A percentile compares a stretch with the other conserved stretches of the same genome.
These are phyloP conservation scores for Motacilla alba DNA, from an alignment of 2,113 vertebrate genomes.

Conservation along the genomic window DNA sequence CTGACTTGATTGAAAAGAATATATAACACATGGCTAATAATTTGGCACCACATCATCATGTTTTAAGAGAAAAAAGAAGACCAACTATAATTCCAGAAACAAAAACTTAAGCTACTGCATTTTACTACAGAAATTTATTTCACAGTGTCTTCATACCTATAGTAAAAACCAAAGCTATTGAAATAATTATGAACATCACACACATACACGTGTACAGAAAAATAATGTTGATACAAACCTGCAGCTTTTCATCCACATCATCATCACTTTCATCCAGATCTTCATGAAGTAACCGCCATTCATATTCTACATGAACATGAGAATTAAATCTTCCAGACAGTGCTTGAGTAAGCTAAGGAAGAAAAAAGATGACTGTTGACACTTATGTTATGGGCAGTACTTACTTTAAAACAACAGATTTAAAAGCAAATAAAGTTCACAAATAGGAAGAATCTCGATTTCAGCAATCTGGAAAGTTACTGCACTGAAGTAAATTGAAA, in stretches of 20 bases:
- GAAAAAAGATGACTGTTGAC: background rate
- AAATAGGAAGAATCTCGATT: background rate
- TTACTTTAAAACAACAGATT: background rate
- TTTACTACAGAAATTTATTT: background rate
- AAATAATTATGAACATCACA: background rate
- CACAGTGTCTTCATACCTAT: background rate
- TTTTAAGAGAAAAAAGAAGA: background rate
- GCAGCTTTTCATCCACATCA: slow-evolving; percentile 91
- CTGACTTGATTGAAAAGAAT: background rate
- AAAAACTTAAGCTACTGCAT: background rate
- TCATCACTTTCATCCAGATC: slow-evolving; percentile 97
- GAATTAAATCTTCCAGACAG: slow-evolving; percentile 92
- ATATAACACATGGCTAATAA: background rate
- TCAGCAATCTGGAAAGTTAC: background rate
- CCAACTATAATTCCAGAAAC: background rate
- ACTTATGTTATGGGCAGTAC: fast-evolving
- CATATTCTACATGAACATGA: slow-evolving; percentile 95
- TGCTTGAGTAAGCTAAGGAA: slow-evolving; percentile 85
- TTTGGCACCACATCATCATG: background rate
- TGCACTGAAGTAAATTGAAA: background rate
- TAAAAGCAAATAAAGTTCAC: background rate
- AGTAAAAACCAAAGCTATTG: background rate
- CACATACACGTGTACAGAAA: background rate
- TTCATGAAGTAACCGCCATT: slow-evolving; percentile 91
- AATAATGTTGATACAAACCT: slow-evolving; percentile 41